Evolutionary conservation across 2,113 vertebrate species (phyloP), one percentile per base, ranked within the genome.

Genomic region (Xenopus laevis): DNA sequence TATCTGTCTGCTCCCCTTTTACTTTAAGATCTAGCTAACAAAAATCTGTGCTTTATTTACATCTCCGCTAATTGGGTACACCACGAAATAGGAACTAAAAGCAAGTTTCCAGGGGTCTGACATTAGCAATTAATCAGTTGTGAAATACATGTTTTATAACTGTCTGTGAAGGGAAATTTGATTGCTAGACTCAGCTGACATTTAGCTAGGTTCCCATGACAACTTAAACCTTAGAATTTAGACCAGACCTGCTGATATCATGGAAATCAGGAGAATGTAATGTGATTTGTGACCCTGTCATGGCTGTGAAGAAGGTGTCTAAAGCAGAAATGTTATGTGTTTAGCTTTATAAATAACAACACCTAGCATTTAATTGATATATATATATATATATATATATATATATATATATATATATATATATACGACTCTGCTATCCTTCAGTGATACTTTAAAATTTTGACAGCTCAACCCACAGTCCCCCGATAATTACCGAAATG

Each of bases 71-170:
- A 40, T 3, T 55, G 2, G 59, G 47, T 47, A 55, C 65, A 20
- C 46, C 44, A 21, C 40, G n/a, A 23, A 59, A 68, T 55, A 55
- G n/a, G 21, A 16, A 52, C 47, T 17, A 69, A 63, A 69, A 27
- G 13, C 15, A 59, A 13, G 55, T 76, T 59, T 68, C 67, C 30
- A 64, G 46, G 18, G 58, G 58, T 63, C 58, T 76, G 73, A 63
- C 66, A 76, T 76, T 76, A 69, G 73, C 59, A 76, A 76, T 76
- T 76, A 76, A 76, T 76, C 58, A 69, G 66, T 61, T 69, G 66
- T 76, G 73, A 76, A 76, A 62, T 76, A 76, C 73, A 76, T 69
- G 73, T 76, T 76, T n/a, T 76, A 76, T 63, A 76, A 76, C 58
- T 76, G 72, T 75, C 65, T 68, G 59, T 58, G 20, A 33, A 40